Base-by-base conservation (phyloP, 2,888 invertebrate species). In the Hypsopygia costalis region DNA sequence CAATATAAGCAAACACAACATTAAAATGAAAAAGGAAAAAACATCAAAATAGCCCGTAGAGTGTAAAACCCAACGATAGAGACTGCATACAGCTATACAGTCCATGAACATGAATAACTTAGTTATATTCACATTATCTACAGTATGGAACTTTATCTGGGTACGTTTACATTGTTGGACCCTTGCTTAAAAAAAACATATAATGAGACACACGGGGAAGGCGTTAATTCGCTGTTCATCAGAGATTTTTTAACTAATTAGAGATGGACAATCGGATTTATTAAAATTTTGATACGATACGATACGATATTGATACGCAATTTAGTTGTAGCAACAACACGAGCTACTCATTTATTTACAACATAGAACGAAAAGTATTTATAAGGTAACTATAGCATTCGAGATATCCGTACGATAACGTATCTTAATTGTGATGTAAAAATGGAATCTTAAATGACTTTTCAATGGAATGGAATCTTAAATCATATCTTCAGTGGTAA, bases 111-210 rank as follows among this genome's bases (percentile, higher is more conserved):
- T 71, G 75, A 81, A 85, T 85, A 85, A 86, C 83, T 85, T 87
- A 83, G 77, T 76, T 72, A 80, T 87, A 87, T 88, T 86, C 86
- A 88, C 87, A 88, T 82, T 87, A 87, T 87, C 86, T 87, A 87
- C 87, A 87, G 71, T 69, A 73, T 71, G 80, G 82, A 85, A 81
- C 88, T 85, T 81, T 77, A 85, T 87, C 87, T 85, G 87, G 81
- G 60, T 67, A 67, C 68, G 69, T 69, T 66, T 68, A 65, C 62
- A 70, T 69, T 66, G 63, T 74, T 80, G 80, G 78, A 81, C 79
- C 81, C 81, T 64, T 58, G 62, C 63, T 61, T 61, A 68, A 62
- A 74, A 65, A 65, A 70, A 70, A 64, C 51, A 56, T 51, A 52
- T 51, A 66, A 63, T 66, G 53, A 65, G 59, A 72, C 58, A 66